These are phyloP conservation scores for Phrynocephalus vlangalii DNA, from an alignment of 2,797 vertebrate species.

Conservation along the genomic window DNA sequence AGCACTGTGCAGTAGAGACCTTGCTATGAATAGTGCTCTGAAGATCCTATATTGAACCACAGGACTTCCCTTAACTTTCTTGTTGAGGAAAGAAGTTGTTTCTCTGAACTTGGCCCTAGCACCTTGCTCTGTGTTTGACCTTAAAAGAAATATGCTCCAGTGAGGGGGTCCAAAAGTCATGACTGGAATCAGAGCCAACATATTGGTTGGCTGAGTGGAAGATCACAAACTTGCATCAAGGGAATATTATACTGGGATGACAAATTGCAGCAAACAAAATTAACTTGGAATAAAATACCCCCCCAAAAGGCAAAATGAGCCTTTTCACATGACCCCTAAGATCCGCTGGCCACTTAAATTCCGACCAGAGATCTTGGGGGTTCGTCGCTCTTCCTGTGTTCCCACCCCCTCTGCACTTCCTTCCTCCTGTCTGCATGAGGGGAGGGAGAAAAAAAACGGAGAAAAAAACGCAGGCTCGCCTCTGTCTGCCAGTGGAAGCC, in stretches of 20 bases:
- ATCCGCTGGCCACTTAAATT: too few relatives aligned
- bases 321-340: too few relatives aligned
- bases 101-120: not conserved
- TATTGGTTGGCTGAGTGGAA: too few relatives aligned
- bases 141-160: not conserved
- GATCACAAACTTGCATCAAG: not conserved
- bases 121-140: not conserved
- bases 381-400: too few relatives aligned
- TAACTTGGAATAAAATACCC: not conserved
- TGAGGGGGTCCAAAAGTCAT: too few relatives aligned
- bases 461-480: too few relatives aligned
- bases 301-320: not conserved
- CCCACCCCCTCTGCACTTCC: too few relatives aligned
- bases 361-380: too few relatives aligned
- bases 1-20: constrained; percentile 11
- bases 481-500: too few relatives aligned
- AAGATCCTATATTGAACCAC: not conserved
- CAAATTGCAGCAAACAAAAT: not conserved
- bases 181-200: too few relatives aligned
- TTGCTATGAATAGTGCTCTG: not conserved
- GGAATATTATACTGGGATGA: not conserved
- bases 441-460: too few relatives aligned
- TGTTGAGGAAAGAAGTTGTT: not conserved
- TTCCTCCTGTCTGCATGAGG: too few relatives aligned
- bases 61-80: not conserved